These are phyloP conservation scores for Antheraea mylitta DNA, from an alignment of 1,140 invertebrate species.

Conservation along the genomic window DNA sequence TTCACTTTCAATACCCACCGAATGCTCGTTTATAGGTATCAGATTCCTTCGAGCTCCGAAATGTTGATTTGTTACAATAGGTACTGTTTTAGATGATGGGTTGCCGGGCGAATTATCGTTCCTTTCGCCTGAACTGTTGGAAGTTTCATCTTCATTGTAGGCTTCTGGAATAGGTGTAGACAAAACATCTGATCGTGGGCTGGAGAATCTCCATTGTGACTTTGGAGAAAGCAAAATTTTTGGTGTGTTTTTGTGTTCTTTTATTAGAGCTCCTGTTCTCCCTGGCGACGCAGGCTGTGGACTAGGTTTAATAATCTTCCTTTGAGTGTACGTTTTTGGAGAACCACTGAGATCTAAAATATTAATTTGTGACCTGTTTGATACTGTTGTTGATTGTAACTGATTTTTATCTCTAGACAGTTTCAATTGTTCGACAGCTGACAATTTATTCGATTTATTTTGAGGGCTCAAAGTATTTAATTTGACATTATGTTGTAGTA, in stretches of 20 bases:
- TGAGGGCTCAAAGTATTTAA: conserved; percentile 78
- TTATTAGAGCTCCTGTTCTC: conserved; percentile 67
- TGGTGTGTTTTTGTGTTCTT: conserved; percentile 80
- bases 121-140: conserved; percentile 77
- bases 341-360: conserved; percentile 83
- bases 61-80: conserved; percentile 71
- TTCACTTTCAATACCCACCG: conserved; percentile 42
- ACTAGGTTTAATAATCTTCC: conserved; percentile 78
- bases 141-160: conserved; percentile 84
- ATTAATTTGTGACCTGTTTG: conserved; percentile 74
- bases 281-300: conserved; percentile 78
- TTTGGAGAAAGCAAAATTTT: conserved; percentile 85
- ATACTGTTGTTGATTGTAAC: conserved; percentile 49
- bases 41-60: conserved; percentile 67
- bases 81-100: conserved; percentile 63
- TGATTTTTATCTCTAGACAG: conserved; percentile 81
- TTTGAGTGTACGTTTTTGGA: conserved; percentile 82
- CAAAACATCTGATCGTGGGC: conserved; percentile 88
- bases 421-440: conserved; percentile 91
- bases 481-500: conserved; percentile 84
- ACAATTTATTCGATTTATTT: conserved; percentile 82
- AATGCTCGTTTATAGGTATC: conserved; percentile 61
- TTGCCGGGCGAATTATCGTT: conserved; percentile 51
- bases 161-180: conserved; percentile 92
- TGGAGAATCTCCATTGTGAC: conserved; percentile 85